phyloP scores from a whole-genome alignment of 2,113 vertebrate genomes.

The Mus pahari region DNA sequence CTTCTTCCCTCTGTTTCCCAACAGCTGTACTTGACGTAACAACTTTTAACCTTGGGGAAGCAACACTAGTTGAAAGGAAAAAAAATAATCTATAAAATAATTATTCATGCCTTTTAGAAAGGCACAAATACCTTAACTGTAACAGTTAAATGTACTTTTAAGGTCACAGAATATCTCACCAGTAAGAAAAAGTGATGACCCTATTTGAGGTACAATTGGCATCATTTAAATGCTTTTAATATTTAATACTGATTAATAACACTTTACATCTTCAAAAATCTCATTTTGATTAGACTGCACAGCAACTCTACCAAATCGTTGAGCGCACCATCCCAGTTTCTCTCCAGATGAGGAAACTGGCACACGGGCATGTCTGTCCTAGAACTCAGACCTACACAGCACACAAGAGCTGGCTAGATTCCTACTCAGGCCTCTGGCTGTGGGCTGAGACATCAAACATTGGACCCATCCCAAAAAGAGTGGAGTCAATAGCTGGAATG shows the following conservation, averaged over 20 bases:
- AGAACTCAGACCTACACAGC: not conserved
- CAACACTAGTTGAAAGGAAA: not conserved
- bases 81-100: constrained; percentile 31
- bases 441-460: not conserved
- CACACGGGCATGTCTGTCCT: not conserved
- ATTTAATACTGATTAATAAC: constrained; percentile 21
- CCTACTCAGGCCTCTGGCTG: not conserved
- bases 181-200: constrained; percentile 18
- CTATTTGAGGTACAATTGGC: not conserved
- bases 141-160: constrained; percentile 40
- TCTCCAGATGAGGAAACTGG: constrained; percentile 42
- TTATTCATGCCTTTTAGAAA: not conserved
- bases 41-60: constrained; percentile 6
- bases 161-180: constrained; percentile 34
- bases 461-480: not conserved
- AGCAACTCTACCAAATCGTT: constrained; percentile 17
- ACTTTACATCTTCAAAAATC: constrained; percentile 25
- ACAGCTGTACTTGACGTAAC: not conserved
- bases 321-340: not conserved
- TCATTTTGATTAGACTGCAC: constrained; percentile 43
- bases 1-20: not conserved
- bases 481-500: not conserved
- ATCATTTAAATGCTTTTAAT: constrained; percentile 64
- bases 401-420: not conserved
- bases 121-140: constrained; percentile 6